phyloP scores from a whole-genome alignment of 2,888 invertebrate genomes.

The Drosophila parthenogenetica region DNA sequence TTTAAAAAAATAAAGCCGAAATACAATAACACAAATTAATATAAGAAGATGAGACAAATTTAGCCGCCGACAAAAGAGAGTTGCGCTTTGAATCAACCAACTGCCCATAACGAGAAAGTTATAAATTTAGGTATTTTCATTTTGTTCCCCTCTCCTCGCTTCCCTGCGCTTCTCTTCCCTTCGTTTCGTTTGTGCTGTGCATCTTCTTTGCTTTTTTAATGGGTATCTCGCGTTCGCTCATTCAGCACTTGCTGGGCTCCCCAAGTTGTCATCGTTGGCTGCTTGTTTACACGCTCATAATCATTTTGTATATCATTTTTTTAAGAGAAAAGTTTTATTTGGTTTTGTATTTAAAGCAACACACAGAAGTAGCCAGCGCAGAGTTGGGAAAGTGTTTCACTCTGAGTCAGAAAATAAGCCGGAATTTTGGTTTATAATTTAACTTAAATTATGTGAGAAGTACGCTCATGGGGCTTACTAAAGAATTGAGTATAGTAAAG shows the following conservation, averaged over 20 bases:
- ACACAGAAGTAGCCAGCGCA: no score
- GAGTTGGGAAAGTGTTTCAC: no score
- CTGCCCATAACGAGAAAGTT: constrained; percentile 81
- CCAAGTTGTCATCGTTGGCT: constrained; percentile 70
- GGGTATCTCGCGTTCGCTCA: constrained; percentile 11
- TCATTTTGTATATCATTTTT: constrained; percentile 42
- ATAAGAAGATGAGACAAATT: constrained; percentile 81
- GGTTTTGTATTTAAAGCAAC: neutral
- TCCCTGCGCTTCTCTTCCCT: neutral
- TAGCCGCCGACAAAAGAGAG: constrained; percentile 79
- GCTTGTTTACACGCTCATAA: constrained; percentile 78
- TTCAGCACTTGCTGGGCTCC: constrained; percentile 66
- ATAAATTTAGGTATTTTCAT: constrained; percentile 81
- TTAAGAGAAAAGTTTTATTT: constrained; percentile 13
- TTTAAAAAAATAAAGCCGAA: constrained; percentile 74
- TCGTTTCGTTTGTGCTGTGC: no score
- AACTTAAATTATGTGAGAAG: no score
- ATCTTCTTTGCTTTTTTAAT: no score
- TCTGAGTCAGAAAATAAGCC: no score
- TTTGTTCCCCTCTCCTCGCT: constrained; percentile 3
- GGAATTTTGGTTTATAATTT: no score
- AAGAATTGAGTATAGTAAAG: no score
- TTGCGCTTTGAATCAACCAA: constrained; percentile 38
- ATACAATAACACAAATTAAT: constrained; percentile 82
- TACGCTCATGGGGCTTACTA: no score